Base-by-base conservation (phyloP, 2,113 vertebrate genomes). In the Bos taurus region DNA sequence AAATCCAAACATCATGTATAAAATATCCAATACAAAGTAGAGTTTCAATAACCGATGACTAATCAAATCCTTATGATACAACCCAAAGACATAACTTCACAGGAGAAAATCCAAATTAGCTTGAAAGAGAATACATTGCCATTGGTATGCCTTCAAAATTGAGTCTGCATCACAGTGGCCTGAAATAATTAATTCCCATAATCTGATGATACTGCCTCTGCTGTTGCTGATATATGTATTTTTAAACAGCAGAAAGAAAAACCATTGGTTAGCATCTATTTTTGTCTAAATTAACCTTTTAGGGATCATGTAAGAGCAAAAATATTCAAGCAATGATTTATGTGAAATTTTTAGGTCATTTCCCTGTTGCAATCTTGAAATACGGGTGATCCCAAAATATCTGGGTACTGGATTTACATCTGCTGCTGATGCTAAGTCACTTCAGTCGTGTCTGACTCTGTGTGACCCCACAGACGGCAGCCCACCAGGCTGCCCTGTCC, bases 311-410 rank as follows among this genome's bases (percentile, higher is more conserved):
- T 95, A 97, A 95, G 0, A 52, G 74, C 84, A 97, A 83, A 97
- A 97, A 96, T 83, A 84, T 91, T 96, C 17, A 96, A 88, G 11
- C 95, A 98, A 54, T 97, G 95, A 98, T 96, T 90, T 97, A 92
- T 67, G 89, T 94, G 71, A 97, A 98, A 89, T 64, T 95, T 67
- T n/a, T 54, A 95, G 30, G 87, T 83, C 0, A 4, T 92, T 98
- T 43, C 54, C 88, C 92, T 94, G 40, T 71, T 95, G 33, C 13
- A 96, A 54, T 97, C 78, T 97, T 95, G 97, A 97, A 98, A 83
- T 71, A 98, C 91, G 97, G 48, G 46, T 67, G 46, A 81, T 77
- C 19, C 84, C 25, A 88, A 97, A 96, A 71, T 98, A 97, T 97
- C 95, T 67, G 28, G 67, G 1, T 77, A 60, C 50, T 84, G 3